Evolutionary conservation across 2,797 vertebrate genomes (phyloP).

Genomic region (Eospalax fontanierii): DNA sequence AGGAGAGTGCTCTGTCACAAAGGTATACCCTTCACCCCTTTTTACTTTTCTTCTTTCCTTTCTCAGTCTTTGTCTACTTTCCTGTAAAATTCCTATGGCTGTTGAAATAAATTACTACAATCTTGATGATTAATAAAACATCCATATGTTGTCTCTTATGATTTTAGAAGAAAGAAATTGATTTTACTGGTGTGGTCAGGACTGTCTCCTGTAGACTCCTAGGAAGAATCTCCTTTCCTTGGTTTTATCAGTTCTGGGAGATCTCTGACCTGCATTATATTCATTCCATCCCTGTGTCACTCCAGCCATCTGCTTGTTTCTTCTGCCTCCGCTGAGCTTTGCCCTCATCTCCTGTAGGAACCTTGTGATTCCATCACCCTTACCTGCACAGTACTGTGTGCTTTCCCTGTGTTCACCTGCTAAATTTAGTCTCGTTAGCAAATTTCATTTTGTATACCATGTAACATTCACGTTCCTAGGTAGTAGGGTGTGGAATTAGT

Average conservation of each 20-base stretch:
- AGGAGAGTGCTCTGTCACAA: neutral
- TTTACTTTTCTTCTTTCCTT: neutral
- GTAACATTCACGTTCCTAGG: neutral
- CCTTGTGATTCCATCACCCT: neutral
- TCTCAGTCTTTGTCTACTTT: neutral
- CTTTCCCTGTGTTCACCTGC: neutral
- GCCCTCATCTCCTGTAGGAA: neutral
- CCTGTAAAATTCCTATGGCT: neutral
- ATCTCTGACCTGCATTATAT: fast-evolving
- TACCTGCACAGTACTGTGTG: neutral
- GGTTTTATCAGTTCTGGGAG: neutral
- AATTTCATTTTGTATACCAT: neutral
- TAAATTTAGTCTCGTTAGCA: neutral
- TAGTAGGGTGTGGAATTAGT: neutral
- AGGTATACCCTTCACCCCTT: fast-evolving
- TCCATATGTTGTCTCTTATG: neutral
- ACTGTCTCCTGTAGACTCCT: neutral
- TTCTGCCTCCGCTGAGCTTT: neutral
- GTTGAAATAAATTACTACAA: neutral
- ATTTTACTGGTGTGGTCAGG: neutral
- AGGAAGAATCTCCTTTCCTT: neutral
- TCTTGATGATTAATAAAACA: neutral
- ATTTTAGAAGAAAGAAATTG: neutral
- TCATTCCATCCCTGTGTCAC: fast-evolving
- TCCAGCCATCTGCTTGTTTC: neutral